Evolutionary conservation across 1,140 invertebrate genomes (phyloP), one percentile per base, ranked within the genome.

Genomic region (Sarcophaga bullata): DNA sequence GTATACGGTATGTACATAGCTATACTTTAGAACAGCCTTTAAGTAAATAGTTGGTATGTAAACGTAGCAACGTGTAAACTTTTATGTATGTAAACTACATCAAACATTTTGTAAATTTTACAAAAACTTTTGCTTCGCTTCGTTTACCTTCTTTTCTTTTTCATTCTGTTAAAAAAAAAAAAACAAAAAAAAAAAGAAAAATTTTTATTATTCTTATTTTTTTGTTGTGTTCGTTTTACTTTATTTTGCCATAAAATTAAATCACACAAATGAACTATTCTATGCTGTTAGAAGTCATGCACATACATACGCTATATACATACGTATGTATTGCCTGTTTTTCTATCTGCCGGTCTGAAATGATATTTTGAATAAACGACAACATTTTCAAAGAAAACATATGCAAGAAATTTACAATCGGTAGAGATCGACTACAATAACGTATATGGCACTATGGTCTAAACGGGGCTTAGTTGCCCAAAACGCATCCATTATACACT

Each of bases 41-140:
- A 68, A 68, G 62, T 68, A 68, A 68, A 68, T 68, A 68, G 62
- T 68, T 68, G 62, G 19, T 68, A 68, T 68, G 62, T 68, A 68
- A 68, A 68, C 62, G 62, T 25, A 68, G 19, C 62, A 19, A 68
- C 48, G 48, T 78, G 48, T 52, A 78, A 78, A 78, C 75, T 78
- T 78, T 37, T 50, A 50, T 78, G 48, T 50, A 50, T 78, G 48
- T 78, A 78, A 78, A 78, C 75, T 78, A 78, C 75, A 78, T 78
- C 75, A 78, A 78, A 78, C 17, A 78, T 78, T 78, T 78, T 19
- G 49, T 50, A 78, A 78, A 50, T 78, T 78, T 17, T 8, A 50
- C 48, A 78, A 78, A 78, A 78, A 48, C 50, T 78, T 76, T 78
- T 78, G 5, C 9, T 78, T 49, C 50, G 25, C 25, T 78, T 25